Evolutionary conservation across 2,888 invertebrate species (phyloP).

Genomic region (Eilema sororculum): DNA sequence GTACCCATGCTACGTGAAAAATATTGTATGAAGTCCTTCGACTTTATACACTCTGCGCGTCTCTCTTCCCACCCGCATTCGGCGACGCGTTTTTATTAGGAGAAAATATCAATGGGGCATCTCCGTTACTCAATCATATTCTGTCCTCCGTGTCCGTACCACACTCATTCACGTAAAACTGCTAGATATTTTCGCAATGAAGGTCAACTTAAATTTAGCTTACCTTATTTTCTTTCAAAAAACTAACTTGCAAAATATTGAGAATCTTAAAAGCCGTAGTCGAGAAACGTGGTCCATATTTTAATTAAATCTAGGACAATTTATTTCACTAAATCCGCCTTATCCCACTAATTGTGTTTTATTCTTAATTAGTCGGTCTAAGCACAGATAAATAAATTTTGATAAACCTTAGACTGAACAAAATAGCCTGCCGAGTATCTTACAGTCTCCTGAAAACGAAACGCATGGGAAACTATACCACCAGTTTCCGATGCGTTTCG

Average conservation of each 20-base stretch:
- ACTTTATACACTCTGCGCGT: no score
- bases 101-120: no score
- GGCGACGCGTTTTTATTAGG: no score
- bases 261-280: not conserved
- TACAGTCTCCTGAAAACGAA: not conserved
- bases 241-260: not conserved
- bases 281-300: not conserved
- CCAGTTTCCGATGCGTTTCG: no score
- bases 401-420: not conserved
- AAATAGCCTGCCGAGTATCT: not conserved
- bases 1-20: no score
- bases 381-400: not conserved
- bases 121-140: no score
- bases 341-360: not conserved
- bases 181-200: not conserved
- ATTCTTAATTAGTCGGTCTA: not conserved
- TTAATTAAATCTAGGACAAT: conserved; percentile 6
- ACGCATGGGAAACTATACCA: not conserved
- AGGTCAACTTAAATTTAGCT: not conserved
- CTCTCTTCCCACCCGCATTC: no score
- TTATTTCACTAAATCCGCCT: not conserved
- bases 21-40: no score
- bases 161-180: not conserved
- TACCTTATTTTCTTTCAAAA: not conserved
- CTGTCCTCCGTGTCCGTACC: no score